Evolutionary conservation across 2,888 invertebrate species (phyloP), one percentile per base, ranked within the genome.

Genomic region (Sinelater perroti): DNA sequence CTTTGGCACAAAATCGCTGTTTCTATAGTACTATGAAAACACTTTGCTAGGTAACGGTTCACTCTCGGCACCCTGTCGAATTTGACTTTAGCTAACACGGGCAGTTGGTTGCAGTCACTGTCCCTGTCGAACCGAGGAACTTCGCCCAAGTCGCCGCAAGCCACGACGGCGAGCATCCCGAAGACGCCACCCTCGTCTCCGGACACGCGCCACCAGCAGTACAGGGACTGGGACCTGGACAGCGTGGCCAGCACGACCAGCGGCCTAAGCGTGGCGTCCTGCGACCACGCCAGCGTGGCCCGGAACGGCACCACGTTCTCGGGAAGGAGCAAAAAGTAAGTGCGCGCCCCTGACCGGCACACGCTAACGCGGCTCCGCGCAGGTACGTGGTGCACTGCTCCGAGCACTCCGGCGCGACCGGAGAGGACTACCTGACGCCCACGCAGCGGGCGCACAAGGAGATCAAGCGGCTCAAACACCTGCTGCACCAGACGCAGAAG

Each of bases 341-440:
- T n/a, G 6, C n/a, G n/a, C n/a, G n/a, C n/a, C n/a, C n/a, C n/a
- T n/a, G n/a, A n/a, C n/a, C n/a, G n/a, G n/a, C n/a, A n/a, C n/a
- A n/a, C n/a, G n/a, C n/a, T n/a, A n/a, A n/a, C n/a, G n/a, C n/a
- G n/a, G n/a, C n/a, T n/a, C n/a, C n/a, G n/a, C 18, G 7, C 4
- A 88, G 90, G 67, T 93, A 91, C 76, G 91, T 93, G 58, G 86
- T 93, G 42, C 93, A 93, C 75, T 93, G 93, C 75, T 90, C 91
- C 49, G 87, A 90, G 64, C 88, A 90, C 75, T 86, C 88, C 3
- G 88, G 88, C 1, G 85, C 87, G 42, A 87, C 89, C 42, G 89
- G 88, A 35, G 89, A 91, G 59, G 91, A 93, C 70, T 94, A 94
- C 76, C 82, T 93, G 55, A 94, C 94, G 46, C 94, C 94, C 8